Percentiles rank a stretch among this genome's conserved stretches.
These are phyloP conservation scores for Lutjanus erythropterus DNA, from an alignment of 2,113 vertebrate species.

Conservation along the genomic window DNA sequence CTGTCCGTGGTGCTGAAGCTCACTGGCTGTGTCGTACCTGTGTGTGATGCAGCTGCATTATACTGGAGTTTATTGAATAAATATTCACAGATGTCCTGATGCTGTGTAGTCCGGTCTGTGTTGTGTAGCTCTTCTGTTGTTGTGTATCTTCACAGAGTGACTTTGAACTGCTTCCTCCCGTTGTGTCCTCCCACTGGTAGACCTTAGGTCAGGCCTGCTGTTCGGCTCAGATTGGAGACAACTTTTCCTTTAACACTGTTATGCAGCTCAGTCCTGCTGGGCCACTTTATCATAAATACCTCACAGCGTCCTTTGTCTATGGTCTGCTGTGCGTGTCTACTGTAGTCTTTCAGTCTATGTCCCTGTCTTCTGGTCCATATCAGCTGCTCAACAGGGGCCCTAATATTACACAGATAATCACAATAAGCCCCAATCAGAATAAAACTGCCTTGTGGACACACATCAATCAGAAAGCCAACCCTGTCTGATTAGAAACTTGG, in stretches of 20 bases:
- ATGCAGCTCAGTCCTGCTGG: conserved; percentile 44
- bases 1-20: conserved; percentile 68
- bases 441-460: too few species aligned
- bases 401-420: too few species aligned
- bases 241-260: conserved; percentile 34
- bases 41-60: neutral
- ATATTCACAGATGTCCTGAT: conserved; percentile 21
- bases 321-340: conserved; percentile 10
- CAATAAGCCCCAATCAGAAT: too few species aligned
- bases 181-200: conserved; percentile 37
- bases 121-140: neutral
- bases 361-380: conserved; percentile 15
- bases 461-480: too few species aligned
- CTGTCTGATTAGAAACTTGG: too few species aligned
- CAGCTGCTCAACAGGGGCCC: too few species aligned
- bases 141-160: conserved; percentile 16
- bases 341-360: neutral
- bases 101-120: neutral
- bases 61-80: conserved; percentile 18
- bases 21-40: neutral
- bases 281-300: conserved; percentile 31
- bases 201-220: conserved; percentile 49
- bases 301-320: conserved; percentile 21
- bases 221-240: conserved; percentile 37
- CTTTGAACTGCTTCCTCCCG: conserved; percentile 40